Evolutionary conservation across 2,797 vertebrate species (phyloP).

Genomic region (Odontamblyopus rebecca): DNA sequence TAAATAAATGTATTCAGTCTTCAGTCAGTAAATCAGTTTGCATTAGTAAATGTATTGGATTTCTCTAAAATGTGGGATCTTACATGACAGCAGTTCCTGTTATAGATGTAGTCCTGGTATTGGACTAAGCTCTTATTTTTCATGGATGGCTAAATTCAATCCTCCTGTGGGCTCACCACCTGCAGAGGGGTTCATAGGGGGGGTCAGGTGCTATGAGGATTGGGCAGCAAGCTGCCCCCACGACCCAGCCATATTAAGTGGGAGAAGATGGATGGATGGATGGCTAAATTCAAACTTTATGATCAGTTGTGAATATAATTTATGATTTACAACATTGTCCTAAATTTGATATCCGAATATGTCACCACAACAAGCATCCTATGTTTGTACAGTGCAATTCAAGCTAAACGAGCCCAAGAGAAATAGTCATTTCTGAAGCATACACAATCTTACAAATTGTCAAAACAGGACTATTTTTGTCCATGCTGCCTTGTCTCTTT

Average conservation of each 20-base stretch:
- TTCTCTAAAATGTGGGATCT: no score
- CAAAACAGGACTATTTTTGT: constrained; percentile 65
- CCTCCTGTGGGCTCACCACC: no score
- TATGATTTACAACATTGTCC: not conserved
- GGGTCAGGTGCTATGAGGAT: no score
- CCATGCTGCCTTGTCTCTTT: constrained; percentile 55
- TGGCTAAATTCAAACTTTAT: no score
- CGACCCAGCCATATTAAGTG: no score
- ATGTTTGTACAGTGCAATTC: constrained; percentile 18
- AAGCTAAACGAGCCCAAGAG: constrained; percentile 45
- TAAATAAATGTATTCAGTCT: no score
- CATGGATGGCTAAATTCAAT: not conserved
- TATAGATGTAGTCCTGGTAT: not conserved
- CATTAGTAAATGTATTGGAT: not conserved
- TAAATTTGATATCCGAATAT: not conserved
- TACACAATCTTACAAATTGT: constrained; percentile 47
- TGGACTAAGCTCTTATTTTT: not conserved
- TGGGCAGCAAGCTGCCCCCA: no score
- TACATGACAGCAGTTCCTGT: no score
- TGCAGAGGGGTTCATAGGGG: no score
- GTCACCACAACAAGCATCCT: not conserved
- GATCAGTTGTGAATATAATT: not conserved
- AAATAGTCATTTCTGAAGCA: constrained; percentile 45
- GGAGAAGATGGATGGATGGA: no score
- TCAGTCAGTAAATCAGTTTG: not conserved